These are phyloP conservation scores for Suncus etruscus DNA, from an alignment of 2,113 vertebrate species.

Conservation along the genomic window DNA sequence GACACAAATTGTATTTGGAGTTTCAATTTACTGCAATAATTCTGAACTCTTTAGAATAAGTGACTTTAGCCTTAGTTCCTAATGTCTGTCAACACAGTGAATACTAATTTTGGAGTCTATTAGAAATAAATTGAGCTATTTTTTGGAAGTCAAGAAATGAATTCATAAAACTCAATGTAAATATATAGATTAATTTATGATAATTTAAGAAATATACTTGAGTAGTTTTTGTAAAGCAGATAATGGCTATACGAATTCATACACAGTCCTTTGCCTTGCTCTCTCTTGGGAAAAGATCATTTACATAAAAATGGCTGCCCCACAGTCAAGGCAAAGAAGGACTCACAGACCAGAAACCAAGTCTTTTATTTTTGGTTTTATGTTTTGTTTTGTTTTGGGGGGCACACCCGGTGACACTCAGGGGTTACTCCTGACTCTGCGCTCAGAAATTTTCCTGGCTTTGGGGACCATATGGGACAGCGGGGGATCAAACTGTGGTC, in stretches of 20 bases:
- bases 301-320: background rate
- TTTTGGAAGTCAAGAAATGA: conserved; percentile 44
- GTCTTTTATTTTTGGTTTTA: no score
- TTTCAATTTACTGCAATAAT: conserved; percentile 80
- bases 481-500: no score
- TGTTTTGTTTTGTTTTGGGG: no score
- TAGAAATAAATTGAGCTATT: background rate
- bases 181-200: background rate
- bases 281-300: background rate
- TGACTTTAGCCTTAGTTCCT: conserved; percentile 58
- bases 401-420: no score
- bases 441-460: no score
- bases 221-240: background rate
- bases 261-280: background rate
- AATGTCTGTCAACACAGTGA: conserved; percentile 38
- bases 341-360: background rate
- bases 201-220: background rate
- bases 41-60: conserved; percentile 67
- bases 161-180: background rate
- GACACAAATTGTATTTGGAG: conserved; percentile 77
- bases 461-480: no score
- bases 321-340: background rate
- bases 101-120: conserved; percentile 35
- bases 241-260: background rate
- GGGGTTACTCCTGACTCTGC: no score